Percentiles rank a stretch among this genome's conserved stretches.
Evolutionary conservation across 2,797 vertebrate species (phyloP).

Genomic region (Oreortyx pictus): DNA sequence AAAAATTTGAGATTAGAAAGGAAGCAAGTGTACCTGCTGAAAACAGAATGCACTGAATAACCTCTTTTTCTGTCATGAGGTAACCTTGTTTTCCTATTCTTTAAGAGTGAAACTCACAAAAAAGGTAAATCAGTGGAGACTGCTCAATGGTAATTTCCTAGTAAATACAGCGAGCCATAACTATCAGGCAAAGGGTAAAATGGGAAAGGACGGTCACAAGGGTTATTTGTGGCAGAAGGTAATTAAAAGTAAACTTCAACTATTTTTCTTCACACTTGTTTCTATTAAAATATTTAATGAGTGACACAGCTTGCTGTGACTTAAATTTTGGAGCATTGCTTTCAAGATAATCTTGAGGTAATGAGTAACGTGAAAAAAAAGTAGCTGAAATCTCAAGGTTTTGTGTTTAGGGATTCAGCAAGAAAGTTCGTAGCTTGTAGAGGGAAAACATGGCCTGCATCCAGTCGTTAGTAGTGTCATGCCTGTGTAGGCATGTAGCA

Average conservation of each 20-base stretch:
- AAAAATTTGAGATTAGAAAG: background rate
- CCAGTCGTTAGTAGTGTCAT: background rate
- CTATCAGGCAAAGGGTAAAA: background rate
- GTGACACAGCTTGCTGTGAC: background rate
- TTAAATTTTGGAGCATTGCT: background rate
- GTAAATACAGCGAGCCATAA: background rate
- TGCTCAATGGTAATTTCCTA: background rate
- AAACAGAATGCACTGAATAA: background rate
- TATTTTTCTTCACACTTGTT: background rate
- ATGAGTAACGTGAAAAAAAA: background rate
- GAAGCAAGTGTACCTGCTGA: background rate
- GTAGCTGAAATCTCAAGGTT: background rate
- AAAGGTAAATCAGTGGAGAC: background rate
- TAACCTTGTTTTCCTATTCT: background rate
- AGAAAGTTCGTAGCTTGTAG: background rate
- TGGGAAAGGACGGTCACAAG: background rate
- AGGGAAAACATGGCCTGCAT: accelerated
- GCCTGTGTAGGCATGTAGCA: background rate
- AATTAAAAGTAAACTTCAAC: background rate
- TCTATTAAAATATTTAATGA: background rate
- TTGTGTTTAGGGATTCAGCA: background rate
- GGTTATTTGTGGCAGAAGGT: background rate
- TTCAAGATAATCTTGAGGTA: background rate
- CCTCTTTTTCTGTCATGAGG: background rate
- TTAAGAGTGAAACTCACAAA: background rate